Evolutionary conservation across 2,113 vertebrate genomes (phyloP).

Genomic region (Mastomys natalensis): DNA sequence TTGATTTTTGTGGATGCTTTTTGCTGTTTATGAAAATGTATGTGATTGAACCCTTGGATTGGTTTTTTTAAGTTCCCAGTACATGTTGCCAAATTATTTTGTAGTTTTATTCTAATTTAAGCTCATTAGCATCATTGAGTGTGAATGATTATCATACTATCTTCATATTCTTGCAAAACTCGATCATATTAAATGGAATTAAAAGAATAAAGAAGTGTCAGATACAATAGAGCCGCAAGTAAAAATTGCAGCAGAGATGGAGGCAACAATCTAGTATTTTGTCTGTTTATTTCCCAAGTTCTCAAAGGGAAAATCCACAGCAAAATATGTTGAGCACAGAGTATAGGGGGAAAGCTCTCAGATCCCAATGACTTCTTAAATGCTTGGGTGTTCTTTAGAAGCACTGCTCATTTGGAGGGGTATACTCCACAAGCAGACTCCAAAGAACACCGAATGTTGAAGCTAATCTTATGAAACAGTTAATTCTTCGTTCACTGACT

Average conservation of each 20-base stretch:
- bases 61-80: conserved; percentile 5
- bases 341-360: background rate
- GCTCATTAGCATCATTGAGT: conserved; percentile 2
- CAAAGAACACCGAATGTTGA: background rate
- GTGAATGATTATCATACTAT: background rate
- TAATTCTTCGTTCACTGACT: background rate
- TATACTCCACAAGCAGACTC: background rate
- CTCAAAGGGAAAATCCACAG: background rate
- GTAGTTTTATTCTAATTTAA: conserved; percentile 19
- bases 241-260: background rate
- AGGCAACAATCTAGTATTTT: background rate
- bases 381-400: background rate
- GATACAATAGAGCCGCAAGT: background rate
- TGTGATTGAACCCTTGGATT: background rate
- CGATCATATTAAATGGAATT: background rate
- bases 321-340: background rate
- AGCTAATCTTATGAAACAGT: background rate
- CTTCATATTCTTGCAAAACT: conserved; percentile 38
- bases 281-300: background rate
- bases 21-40: background rate
- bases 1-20: background rate
- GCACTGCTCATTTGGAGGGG: background rate
- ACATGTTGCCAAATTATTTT: background rate
- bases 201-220: conserved; percentile 5
- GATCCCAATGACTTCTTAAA: background rate